Conservation (phyloP, 2,888 invertebrate genomes). For the Glaucopsyche alexis region DNA sequence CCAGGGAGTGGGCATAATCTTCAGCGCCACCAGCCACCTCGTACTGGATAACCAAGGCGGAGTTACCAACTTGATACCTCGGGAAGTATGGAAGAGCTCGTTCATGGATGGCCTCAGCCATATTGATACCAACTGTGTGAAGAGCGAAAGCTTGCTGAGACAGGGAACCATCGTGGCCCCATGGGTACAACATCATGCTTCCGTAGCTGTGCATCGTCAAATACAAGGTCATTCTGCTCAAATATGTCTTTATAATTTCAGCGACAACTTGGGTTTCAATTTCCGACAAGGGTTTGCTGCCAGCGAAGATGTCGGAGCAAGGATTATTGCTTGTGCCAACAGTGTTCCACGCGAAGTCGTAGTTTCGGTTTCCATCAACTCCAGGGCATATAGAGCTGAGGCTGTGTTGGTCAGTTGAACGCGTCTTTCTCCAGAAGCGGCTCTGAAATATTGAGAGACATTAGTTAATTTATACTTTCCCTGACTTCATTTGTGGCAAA, state of each 20-base stretch:
- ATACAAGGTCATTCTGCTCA: slow-evolving; percentile 80
- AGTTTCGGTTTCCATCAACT: slow-evolving; percentile 88
- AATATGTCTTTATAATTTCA: slow-evolving; percentile 75
- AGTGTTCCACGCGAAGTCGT: slow-evolving; percentile 84
- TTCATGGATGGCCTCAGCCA: slow-evolving; percentile 61
- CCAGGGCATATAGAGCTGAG: slow-evolving; percentile 77
- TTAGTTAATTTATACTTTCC: no score
- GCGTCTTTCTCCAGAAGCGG: slow-evolving; percentile 85
- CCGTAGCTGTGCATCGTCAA: slow-evolving; percentile 88
- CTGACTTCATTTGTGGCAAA: no score
- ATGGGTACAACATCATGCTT: slow-evolving; percentile 83
- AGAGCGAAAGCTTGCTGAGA: slow-evolving; percentile 72
- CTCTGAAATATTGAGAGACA: slow-evolving; percentile 54
- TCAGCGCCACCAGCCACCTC: slow-evolving; percentile 82
- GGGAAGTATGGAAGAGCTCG: slow-evolving; percentile 57
- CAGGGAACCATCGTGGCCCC: slow-evolving; percentile 80
- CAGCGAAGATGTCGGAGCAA: slow-evolving; percentile 82
- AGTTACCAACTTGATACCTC: slow-evolving; percentile 76
- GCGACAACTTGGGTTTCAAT: slow-evolving; percentile 81
- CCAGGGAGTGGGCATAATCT: slow-evolving; percentile 81
- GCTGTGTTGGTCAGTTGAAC: slow-evolving; percentile 64
- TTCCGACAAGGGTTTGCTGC: slow-evolving; percentile 83
- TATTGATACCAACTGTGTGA: slow-evolving; percentile 61
- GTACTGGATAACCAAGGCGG: slow-evolving; percentile 74
- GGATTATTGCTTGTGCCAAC: slow-evolving; percentile 75